Percentiles rank a stretch among this genome's conserved stretches.
phyloP scores from a whole-genome alignment of 1,140 invertebrate species.

The Diorhabda elongata region DNA sequence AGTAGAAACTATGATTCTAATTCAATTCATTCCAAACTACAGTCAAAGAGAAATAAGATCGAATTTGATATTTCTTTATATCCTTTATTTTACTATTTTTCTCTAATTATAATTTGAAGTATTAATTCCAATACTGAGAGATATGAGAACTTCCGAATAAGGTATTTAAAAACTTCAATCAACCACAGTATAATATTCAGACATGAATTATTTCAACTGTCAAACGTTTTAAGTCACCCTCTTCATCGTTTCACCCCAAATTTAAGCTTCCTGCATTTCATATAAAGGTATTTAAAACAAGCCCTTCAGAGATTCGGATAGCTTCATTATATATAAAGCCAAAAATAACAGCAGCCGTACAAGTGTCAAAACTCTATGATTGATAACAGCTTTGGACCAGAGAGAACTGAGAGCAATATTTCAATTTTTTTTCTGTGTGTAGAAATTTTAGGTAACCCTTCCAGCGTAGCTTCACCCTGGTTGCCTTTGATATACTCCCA shows the following conservation, averaged over 20 bases:
- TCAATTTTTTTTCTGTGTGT: neutral
- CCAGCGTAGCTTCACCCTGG: neutral
- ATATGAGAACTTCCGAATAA: too few relatives aligned
- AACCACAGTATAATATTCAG: too few relatives aligned
- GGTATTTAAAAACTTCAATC: too few relatives aligned
- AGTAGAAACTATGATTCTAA: too few relatives aligned
- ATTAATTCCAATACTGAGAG: too few relatives aligned
- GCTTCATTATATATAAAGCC: conserved; percentile 1
- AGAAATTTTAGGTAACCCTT: neutral
- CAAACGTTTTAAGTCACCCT: too few relatives aligned
- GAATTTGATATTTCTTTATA: too few relatives aligned
- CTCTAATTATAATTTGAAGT: too few relatives aligned
- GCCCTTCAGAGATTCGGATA: neutral
- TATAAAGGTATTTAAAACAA: conserved; percentile 1
- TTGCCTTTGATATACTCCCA: neutral
- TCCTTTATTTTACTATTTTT: too few relatives aligned
- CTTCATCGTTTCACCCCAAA: neutral
- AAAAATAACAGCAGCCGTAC: neutral
- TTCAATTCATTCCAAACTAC: too few relatives aligned
- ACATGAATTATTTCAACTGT: too few relatives aligned
- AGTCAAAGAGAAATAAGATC: too few relatives aligned
- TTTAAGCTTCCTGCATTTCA: neutral
- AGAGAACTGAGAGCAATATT: neutral
- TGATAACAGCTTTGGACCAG: neutral
- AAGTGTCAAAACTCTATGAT: neutral